Conservation (phyloP, 2,888 invertebrate genomes). For the Piscicola geometra region DNA sequence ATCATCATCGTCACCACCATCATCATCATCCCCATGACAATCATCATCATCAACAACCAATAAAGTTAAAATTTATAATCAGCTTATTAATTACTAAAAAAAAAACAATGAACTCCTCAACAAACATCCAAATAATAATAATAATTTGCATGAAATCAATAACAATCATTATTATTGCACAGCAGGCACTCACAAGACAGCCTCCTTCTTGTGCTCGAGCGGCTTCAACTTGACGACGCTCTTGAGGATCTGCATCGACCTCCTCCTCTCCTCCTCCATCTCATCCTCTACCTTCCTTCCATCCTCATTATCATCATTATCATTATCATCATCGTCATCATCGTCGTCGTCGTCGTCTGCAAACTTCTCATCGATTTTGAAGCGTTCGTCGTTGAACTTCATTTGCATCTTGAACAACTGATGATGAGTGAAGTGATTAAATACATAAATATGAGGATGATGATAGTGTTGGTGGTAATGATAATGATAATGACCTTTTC, state of each 20-base stretch:
- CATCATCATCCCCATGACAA: too few species aligned
- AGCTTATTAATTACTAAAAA: neutral
- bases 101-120: neutral
- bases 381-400: slow-evolving; percentile 3
- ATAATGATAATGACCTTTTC: slow-evolving; percentile 2
- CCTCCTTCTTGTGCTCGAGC: neutral
- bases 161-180: too few species aligned
- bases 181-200: too few species aligned
- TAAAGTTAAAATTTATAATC: neutral
- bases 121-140: neutral
- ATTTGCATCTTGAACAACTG: slow-evolving; percentile 18
- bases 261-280: slow-evolving; percentile 19
- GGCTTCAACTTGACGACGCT: slow-evolving; percentile 20
- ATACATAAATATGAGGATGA: too few species aligned
- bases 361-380: slow-evolving; percentile 11
- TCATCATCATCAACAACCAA: too few species aligned
- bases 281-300: too few species aligned
- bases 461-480: neutral
- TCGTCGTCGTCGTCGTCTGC: slow-evolving; percentile 19
- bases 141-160: too few species aligned
- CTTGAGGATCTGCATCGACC: slow-evolving; percentile 18
- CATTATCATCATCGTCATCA: neutral
- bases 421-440: neutral
- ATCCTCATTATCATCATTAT: neutral
- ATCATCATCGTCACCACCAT: too few species aligned